These are phyloP conservation scores for Cynaeus angustus DNA, from an alignment of 2,888 invertebrate species.

Conservation along the genomic window DNA sequence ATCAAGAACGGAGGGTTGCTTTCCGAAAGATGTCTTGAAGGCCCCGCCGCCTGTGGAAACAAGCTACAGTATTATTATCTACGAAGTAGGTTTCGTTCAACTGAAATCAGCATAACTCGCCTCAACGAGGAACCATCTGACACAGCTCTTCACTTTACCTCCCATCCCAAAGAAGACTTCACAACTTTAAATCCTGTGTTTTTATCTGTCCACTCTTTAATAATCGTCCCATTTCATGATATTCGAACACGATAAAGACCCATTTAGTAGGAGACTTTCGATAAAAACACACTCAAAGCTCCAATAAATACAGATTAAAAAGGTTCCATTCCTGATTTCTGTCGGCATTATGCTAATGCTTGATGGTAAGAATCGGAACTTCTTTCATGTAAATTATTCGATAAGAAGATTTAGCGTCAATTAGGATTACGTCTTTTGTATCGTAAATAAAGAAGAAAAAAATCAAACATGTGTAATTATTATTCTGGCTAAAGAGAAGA, in stretches of 20 bases:
- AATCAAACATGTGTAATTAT: slow-evolving; percentile 19
- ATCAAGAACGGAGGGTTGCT: too few relatives aligned
- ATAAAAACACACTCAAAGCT: slow-evolving; percentile 6
- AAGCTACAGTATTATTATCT: too few relatives aligned
- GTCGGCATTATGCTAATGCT: slow-evolving; percentile 28
- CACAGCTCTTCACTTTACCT: too few relatives aligned
- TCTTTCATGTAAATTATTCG: slow-evolving; percentile 27
- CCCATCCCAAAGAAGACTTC: too few relatives aligned
- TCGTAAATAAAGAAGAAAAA: slow-evolving; percentile 20
- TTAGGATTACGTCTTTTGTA: slow-evolving; percentile 11
- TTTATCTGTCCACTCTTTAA: background rate
- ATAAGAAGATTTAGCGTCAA: slow-evolving; percentile 27
- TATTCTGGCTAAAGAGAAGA: slow-evolving; percentile 19
- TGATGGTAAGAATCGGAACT: slow-evolving; percentile 5
- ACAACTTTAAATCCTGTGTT: background rate
- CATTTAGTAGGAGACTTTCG: slow-evolving; percentile 3
- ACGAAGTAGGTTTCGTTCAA: too few relatives aligned
- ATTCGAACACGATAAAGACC: background rate
- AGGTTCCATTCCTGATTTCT: slow-evolving; percentile 24
- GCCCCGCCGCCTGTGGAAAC: too few relatives aligned
- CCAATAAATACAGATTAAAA: slow-evolving; percentile 32
- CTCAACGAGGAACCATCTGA: too few relatives aligned
- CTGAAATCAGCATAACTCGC: too few relatives aligned
- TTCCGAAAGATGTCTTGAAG: too few relatives aligned
- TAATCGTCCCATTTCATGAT: background rate